Base-by-base conservation (phyloP, 2,797 vertebrate genomes). In the Arremon aurantiirostris region DNA sequence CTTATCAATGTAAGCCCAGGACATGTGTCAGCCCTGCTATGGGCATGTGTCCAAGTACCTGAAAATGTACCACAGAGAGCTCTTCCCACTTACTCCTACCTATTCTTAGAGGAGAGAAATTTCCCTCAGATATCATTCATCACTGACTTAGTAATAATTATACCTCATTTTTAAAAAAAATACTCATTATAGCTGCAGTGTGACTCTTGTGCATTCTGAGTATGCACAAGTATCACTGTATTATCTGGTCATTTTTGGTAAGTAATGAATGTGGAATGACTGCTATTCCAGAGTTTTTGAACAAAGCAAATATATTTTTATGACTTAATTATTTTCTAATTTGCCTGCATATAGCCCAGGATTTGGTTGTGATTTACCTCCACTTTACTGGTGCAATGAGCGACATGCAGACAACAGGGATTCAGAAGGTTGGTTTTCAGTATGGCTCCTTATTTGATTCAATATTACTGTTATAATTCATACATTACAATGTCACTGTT, bases 331-430 rank as follows among this genome's bases (percentile, higher is more conserved):
- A 3, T 84, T 76, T 91, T 61, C 26, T 47, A 27, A 14, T 60
- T 70, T 82, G 8, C 46, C 28, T 82, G 17, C 17, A 8, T 28
- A 8, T 28, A 42, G 22, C 5, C 5, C 30, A 19, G 35, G 15
- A 50, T 79, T 65, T 91, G 9, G 3, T 59, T 71, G 7, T 47
- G 21, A n/a, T 52, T 77, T 75, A 4, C 14, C 13, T 56, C 11
- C 6, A 7, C 18, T 85, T 46, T 11, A 24, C 7, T 27, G 9
- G 5, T 53, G 10, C 57, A 34, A 35, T 12, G 52, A 69, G 18
- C n/a, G 37, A 32, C 12, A n/a, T 11, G 4, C 6, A 42, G 28
- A 56, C 0, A 9, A 20, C 4, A 86, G 20, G 2, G 2, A 47
- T 60, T 50, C 21, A 44, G 21, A 83, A 59, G 26, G 35, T 35